These are phyloP conservation scores for Volucella inanis DNA, from an alignment of 2,888 invertebrate genomes.

Conservation along the genomic window DNA sequence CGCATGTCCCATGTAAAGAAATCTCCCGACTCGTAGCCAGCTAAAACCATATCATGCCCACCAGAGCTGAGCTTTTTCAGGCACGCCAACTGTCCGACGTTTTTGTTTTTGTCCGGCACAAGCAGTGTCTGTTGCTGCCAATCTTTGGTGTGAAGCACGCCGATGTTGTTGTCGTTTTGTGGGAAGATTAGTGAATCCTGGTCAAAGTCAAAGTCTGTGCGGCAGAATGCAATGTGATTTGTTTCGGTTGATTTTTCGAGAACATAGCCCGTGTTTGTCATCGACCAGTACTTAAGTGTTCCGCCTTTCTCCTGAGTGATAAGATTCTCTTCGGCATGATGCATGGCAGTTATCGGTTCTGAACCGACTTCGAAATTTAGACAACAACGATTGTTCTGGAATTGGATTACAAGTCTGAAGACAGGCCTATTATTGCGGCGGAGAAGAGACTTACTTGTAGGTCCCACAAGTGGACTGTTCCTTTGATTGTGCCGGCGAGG, in stretches of 20 bases:
- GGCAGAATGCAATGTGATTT: conserved; percentile 89
- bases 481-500: conserved; percentile 89
- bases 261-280: conserved; percentile 86
- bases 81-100: conserved; percentile 85
- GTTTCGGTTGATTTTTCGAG: conserved; percentile 85
- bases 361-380: conserved; percentile 87
- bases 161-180: conserved; percentile 84
- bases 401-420: conserved; percentile 73
- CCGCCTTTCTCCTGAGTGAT: conserved; percentile 91
- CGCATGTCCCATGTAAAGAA: conserved; percentile 89
- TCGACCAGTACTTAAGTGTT: conserved; percentile 87
- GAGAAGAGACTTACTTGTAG: conserved; percentile 86
- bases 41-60: conserved; percentile 85
- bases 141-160: conserved; percentile 81
- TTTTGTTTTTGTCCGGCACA: conserved; percentile 80
- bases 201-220: conserved; percentile 83
- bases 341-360: conserved; percentile 83
- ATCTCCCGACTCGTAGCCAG: conserved; percentile 90
- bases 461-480: conserved; percentile 91
- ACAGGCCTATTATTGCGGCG: neutral
- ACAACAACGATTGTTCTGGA: conserved; percentile 88
- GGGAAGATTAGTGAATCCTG: conserved; percentile 87
- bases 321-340: conserved; percentile 85
- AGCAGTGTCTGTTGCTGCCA: conserved; percentile 81
- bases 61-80: conserved; percentile 84